Conservation (phyloP, 1,140 invertebrate genomes). For the Lerema accius region DNA sequence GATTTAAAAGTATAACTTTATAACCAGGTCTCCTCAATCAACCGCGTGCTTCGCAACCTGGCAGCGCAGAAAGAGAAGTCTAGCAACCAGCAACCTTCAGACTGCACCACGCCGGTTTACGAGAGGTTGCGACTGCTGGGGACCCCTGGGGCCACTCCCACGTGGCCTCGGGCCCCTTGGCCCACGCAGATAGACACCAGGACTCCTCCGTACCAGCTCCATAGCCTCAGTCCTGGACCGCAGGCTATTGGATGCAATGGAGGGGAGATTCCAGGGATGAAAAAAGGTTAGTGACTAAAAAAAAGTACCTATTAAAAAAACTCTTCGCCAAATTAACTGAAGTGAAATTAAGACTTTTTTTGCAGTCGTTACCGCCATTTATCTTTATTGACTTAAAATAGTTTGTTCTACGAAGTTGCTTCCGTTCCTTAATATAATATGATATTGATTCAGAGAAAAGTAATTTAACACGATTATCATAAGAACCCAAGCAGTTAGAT, state of each 20-base stretch:
- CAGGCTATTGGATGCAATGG: slow-evolving; percentile 70
- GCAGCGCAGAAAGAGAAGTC: slow-evolving; percentile 94
- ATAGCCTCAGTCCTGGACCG: slow-evolving; percentile 72
- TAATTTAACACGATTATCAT: too few relatives aligned
- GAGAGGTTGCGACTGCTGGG: slow-evolving; percentile 69
- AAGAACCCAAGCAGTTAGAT: too few relatives aligned
- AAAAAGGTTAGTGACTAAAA: slow-evolving; percentile 63
- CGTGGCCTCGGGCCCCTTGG: slow-evolving; percentile 70
- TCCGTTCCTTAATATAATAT: too few relatives aligned
- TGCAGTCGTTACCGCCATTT: too few relatives aligned
- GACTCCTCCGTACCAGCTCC: slow-evolving; percentile 72
- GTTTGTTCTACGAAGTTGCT: too few relatives aligned
- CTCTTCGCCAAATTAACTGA: too few relatives aligned
- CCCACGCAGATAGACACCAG: slow-evolving; percentile 68
- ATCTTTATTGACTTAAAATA: too few relatives aligned
- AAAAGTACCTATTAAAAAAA: too few relatives aligned
- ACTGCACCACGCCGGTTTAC: slow-evolving; percentile 70
- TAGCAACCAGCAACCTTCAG: slow-evolving; percentile 64
- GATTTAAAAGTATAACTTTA: too few relatives aligned
- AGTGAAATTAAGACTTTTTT: too few relatives aligned
- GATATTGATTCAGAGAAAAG: too few relatives aligned
- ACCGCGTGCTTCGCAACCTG: slow-evolving; percentile 97
- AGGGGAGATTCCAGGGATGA: slow-evolving; percentile 62
- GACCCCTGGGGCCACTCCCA: slow-evolving; percentile 84
- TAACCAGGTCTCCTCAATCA: slow-evolving; percentile 98